phyloP scores from a whole-genome alignment of 2,113 vertebrate genomes.

The Rallus limicola region DNA sequence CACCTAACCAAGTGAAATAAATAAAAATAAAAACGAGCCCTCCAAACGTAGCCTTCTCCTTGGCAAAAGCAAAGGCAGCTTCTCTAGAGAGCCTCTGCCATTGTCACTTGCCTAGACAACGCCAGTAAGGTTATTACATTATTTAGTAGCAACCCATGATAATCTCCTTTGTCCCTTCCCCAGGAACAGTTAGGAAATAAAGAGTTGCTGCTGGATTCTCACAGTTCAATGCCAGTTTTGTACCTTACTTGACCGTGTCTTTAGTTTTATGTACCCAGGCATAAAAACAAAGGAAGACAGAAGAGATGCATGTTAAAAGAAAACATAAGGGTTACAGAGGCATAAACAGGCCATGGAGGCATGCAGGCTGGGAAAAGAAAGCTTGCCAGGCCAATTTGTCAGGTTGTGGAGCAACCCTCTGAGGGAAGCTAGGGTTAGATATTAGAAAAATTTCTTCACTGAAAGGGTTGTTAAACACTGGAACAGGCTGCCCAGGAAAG shows the following conservation, averaged over 20 bases:
- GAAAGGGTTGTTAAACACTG: too few relatives aligned
- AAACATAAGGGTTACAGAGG: background rate
- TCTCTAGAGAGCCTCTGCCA: background rate
- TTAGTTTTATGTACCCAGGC: background rate
- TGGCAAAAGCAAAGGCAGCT: background rate
- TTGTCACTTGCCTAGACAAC: background rate
- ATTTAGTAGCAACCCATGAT: background rate
- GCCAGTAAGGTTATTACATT: background rate
- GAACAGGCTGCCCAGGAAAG: too few relatives aligned
- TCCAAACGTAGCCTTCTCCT: background rate
- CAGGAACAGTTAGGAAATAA: background rate
- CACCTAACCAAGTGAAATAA: conserved; percentile 13
- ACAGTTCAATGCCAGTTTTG: background rate
- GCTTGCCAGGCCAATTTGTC: background rate
- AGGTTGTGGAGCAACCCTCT: background rate
- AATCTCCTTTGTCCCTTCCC: background rate
- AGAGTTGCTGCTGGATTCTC: background rate
- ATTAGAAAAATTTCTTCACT: too few relatives aligned
- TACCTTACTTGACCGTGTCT: background rate
- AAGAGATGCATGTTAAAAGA: background rate
- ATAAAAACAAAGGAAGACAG: background rate
- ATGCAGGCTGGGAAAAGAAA: background rate
- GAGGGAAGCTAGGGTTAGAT: background rate
- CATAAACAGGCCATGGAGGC: background rate
- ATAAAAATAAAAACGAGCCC: conserved; percentile 13